phyloP scores from a whole-genome alignment of 2,113 vertebrate species.

The Aldabrachelys gigantea region DNA sequence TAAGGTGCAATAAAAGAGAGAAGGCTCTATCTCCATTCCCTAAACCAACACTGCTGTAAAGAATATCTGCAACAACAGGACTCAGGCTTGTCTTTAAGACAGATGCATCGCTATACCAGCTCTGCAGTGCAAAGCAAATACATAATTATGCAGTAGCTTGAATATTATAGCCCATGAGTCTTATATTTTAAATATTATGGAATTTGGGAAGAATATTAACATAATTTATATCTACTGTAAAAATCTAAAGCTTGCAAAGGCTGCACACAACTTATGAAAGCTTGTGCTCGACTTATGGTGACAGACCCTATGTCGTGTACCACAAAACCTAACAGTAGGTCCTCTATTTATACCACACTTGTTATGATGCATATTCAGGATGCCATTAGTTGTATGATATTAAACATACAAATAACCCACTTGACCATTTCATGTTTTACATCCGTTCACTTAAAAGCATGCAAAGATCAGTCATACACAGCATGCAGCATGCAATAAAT shows the following conservation, averaged over 20 bases:
- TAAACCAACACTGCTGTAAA: neutral
- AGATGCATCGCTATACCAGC: neutral
- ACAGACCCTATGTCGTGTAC: neutral
- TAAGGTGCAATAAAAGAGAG: neutral
- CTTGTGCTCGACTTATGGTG: neutral
- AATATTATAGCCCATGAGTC: neutral
- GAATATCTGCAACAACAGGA: fast-evolving
- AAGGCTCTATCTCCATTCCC: neutral
- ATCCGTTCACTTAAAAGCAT: conserved; percentile 56
- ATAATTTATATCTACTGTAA: neutral
- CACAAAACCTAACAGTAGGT: neutral
- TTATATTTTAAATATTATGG: neutral
- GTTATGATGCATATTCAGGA: neutral
- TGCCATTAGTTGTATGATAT: neutral
- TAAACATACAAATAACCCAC: conserved; percentile 20
- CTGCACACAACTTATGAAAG: neutral
- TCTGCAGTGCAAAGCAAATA: neutral
- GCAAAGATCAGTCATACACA: conserved; percentile 61
- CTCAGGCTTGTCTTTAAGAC: neutral
- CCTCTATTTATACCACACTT: neutral
- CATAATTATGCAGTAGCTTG: neutral
- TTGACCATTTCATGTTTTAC: neutral
- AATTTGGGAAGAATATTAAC: conserved; percentile 2
- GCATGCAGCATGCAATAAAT: conserved; percentile 84
- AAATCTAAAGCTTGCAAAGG: neutral